A percentile compares a stretch with the other conserved stretches of the same genome.
phyloP scores from a whole-genome alignment of 2,888 invertebrate genomes.

The Trachelus troglodyta region DNA sequence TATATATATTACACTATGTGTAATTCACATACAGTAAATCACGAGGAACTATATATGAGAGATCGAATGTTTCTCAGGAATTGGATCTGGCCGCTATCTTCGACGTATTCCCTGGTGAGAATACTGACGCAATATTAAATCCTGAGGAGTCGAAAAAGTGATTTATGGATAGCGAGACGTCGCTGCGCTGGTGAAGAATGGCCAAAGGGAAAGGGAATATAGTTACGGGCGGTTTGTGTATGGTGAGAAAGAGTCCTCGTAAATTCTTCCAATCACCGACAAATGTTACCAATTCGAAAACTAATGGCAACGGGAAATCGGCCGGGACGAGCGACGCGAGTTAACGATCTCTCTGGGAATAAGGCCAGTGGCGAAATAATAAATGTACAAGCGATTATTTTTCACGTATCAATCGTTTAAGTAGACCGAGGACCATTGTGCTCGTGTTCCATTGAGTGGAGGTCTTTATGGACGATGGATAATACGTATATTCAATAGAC shows the following conservation, averaged over 20 bases:
- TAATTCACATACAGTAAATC: not conserved
- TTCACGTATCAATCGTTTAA: not conserved
- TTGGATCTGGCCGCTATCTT: not conserved
- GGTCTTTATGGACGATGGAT: not conserved
- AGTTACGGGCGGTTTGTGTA: constrained; percentile 6
- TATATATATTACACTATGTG: too few relatives aligned
- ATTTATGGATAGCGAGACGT: constrained; percentile 34
- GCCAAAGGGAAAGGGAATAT: constrained; percentile 3
- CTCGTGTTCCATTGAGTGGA: not conserved
- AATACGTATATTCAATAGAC: not conserved
- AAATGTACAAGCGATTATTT: not conserved
- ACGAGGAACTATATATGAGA: not conserved
- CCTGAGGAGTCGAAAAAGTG: constrained; percentile 41
- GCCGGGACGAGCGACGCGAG: not conserved
- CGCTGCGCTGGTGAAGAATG: constrained; percentile 1
- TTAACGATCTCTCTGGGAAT: not conserved
- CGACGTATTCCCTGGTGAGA: not conserved
- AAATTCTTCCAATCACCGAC: constrained; percentile 52
- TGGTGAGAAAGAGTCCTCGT: constrained; percentile 37
- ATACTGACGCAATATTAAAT: constrained; percentile 47
- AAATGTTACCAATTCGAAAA: constrained; percentile 40
- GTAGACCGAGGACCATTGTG: not conserved
- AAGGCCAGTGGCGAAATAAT: not conserved
- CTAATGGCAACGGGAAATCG: not conserved
- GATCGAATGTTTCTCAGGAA: not conserved